phyloP scores from a whole-genome alignment of 1,140 invertebrate genomes.

The Drosophila oshimai region DNA sequence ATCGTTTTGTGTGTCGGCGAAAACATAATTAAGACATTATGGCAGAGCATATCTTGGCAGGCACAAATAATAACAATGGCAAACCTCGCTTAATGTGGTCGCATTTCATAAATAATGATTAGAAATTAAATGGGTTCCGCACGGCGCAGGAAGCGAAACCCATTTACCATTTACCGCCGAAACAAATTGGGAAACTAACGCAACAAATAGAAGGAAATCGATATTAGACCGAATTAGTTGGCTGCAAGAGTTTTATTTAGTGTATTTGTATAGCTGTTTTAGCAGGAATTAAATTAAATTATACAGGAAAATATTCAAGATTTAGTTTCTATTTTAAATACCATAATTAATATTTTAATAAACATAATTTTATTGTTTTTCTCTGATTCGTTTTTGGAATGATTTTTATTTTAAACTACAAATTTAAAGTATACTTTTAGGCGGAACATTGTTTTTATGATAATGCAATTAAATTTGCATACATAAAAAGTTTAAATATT shows the following conservation, averaged over 20 bases:
- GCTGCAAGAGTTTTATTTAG: slow-evolving; percentile 16
- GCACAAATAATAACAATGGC: slow-evolving; percentile 17
- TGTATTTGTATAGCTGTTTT: neutral
- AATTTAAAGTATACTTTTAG: too few relatives aligned
- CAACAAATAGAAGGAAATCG: neutral
- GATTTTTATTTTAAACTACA: too few relatives aligned
- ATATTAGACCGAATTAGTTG: neutral
- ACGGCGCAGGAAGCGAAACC: slow-evolving; percentile 13
- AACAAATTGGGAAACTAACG: slow-evolving; percentile 24
- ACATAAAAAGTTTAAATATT: neutral
- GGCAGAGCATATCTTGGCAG: slow-evolving; percentile 37
- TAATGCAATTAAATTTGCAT: neutral
- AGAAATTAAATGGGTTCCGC: slow-evolving; percentile 58
- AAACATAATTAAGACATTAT: slow-evolving; percentile 69
- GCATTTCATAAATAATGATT: slow-evolving; percentile 67
- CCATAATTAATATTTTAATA: too few relatives aligned
- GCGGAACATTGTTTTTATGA: too few relatives aligned
- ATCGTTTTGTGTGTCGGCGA: slow-evolving; percentile 19
- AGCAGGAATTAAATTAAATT: neutral
- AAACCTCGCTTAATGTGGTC: slow-evolving; percentile 14
- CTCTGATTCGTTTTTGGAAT: too few relatives aligned
- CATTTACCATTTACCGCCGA: neutral
- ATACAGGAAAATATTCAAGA: neutral
- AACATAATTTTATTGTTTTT: too few relatives aligned
- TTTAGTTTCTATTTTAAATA: too few relatives aligned